These are phyloP conservation scores for Polyodon spathula DNA, from an alignment of 2,113 vertebrate species.

Conservation along the genomic window DNA sequence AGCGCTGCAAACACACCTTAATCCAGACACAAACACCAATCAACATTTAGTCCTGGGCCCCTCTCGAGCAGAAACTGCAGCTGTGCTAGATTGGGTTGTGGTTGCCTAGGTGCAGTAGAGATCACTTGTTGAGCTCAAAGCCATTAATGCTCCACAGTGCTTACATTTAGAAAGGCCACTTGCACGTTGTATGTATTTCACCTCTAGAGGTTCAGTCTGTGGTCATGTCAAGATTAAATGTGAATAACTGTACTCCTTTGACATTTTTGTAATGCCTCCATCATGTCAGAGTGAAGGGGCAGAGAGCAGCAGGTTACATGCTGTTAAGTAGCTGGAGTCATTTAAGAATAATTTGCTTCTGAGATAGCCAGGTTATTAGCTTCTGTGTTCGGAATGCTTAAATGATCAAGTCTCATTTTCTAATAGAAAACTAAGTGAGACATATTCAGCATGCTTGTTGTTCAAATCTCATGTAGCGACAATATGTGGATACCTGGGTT, in stretches of 20 bases:
- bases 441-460: not conserved
- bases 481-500: not conserved
- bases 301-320: not conserved
- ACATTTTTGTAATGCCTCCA: constrained; percentile 4
- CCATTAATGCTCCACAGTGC: constrained; percentile 1
- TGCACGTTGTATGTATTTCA: not conserved
- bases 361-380: constrained; percentile 4
- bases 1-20: no score
- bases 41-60: no score
- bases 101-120: no score
- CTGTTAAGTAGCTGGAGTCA: constrained; percentile 4
- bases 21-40: no score
- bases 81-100: no score
- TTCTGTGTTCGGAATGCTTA: constrained; percentile 3
- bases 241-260: constrained; percentile 1
- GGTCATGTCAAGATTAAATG: constrained; percentile 5
- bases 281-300: not conserved
- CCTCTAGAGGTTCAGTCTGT: not conserved
- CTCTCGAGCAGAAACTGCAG: no score
- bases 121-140: not conserved
- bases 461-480: not conserved
- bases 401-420: not conserved
- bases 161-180: constrained; percentile 1
- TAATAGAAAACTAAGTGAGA: not conserved
- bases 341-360: not conserved